Conservation (phyloP, 2,797 vertebrate species). For the Chiloscyllium punctatum region DNA sequence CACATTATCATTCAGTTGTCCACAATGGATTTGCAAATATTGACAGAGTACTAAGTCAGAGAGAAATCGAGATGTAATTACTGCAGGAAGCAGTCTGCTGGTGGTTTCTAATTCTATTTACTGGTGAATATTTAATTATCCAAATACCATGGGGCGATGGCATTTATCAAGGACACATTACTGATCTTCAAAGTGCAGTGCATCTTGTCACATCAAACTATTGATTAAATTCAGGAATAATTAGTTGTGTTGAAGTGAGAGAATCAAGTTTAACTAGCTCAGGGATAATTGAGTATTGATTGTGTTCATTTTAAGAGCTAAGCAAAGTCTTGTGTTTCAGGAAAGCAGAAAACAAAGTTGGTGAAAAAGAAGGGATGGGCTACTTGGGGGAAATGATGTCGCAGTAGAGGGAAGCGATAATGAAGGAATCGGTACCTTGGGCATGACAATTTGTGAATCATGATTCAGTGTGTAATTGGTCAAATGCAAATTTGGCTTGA, state of each 20-base stretch:
- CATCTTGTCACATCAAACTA: neutral
- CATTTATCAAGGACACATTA: neutral
- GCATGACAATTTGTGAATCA: neutral
- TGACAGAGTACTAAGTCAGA: neutral
- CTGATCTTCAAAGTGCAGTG: neutral
- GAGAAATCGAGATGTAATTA: neutral
- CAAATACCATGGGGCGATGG: neutral
- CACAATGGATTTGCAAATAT: neutral
- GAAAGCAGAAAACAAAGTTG: neutral
- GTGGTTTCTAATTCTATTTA: neutral
- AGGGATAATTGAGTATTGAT: neutral
- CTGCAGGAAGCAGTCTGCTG: neutral
- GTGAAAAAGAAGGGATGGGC: neutral
- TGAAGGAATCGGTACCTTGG: neutral
- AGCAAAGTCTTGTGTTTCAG: neutral
- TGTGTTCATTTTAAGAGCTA: neutral
- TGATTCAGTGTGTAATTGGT: neutral
- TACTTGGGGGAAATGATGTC: neutral
- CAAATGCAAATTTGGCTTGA: neutral
- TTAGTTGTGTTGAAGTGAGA: neutral
- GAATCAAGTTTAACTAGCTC: neutral
- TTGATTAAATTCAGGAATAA: neutral
- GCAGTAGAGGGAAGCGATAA: neutral
- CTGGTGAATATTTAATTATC: neutral
- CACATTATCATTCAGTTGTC: neutral